Percentiles rank a stretch among this genome's conserved stretches.
Evolutionary conservation across 92 coral and sea anemone genomes (phyloP).

Genomic region (Galaxea fascicularis): DNA sequence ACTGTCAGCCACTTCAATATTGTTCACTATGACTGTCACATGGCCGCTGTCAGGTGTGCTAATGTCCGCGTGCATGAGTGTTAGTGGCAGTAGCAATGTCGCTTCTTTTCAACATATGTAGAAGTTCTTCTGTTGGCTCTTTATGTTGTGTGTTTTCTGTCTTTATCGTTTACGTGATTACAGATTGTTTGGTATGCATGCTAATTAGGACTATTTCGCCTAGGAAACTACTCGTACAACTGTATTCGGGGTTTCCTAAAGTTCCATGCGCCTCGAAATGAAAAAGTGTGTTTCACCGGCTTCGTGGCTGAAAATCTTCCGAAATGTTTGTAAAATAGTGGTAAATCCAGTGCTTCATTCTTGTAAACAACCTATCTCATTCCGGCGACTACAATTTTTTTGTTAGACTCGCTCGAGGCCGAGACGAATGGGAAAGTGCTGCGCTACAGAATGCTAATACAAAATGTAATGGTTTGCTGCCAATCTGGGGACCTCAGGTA

Average conservation of each 20-base stretch:
- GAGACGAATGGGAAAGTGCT: slow-evolving; percentile 99
- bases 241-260: too few species aligned
- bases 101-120: neutral
- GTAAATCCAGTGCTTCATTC: neutral
- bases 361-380: neutral
- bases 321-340: too few species aligned
- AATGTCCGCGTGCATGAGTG: neutral
- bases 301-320: too few species aligned
- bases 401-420: slow-evolving; percentile 91
- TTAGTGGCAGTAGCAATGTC: neutral
- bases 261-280: too few species aligned
- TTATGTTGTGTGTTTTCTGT: too few species aligned
- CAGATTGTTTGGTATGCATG: too few species aligned
- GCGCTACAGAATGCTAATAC: slow-evolving; percentile 99
- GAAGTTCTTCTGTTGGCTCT: too few species aligned
- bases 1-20: slow-evolving; percentile 98
- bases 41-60: slow-evolving; percentile 96
- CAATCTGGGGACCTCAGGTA: slow-evolving; percentile 99
- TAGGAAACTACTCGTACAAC: too few species aligned
- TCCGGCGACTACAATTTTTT: neutral
- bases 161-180: too few species aligned
- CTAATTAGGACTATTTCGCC: too few species aligned
- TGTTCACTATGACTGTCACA: slow-evolving; percentile 98
- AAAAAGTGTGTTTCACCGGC: too few species aligned
- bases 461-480: slow-evolving; percentile 95